phyloP scores from a whole-genome alignment of 2,888 invertebrate species.

The Tetropium fuscum region DNA sequence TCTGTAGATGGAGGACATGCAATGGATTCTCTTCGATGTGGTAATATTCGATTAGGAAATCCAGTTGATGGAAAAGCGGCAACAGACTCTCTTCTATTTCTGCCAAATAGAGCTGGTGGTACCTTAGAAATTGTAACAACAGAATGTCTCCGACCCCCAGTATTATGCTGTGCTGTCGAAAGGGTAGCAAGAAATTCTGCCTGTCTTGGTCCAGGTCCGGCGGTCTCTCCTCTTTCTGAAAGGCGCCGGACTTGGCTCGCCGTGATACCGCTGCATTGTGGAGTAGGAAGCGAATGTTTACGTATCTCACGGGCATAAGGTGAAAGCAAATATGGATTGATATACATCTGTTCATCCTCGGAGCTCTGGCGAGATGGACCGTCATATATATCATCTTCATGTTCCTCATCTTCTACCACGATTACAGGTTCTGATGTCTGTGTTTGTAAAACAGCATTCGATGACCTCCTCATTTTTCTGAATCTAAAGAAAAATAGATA shows the following conservation, averaged over 20 bases:
- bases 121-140: slow-evolving; percentile 89
- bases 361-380: slow-evolving; percentile 72
- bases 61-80: slow-evolving; percentile 78
- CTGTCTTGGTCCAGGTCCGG: slow-evolving; percentile 81
- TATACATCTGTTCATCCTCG: slow-evolving; percentile 79
- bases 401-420: slow-evolving; percentile 86
- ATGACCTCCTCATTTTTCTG: slow-evolving; percentile 75
- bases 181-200: slow-evolving; percentile 87
- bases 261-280: slow-evolving; percentile 87
- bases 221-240: slow-evolving; percentile 81
- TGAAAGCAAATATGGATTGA: slow-evolving; percentile 83
- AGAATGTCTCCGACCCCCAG: slow-evolving; percentile 85
- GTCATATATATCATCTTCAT: slow-evolving; percentile 61
- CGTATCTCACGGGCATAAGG: slow-evolving; percentile 81
- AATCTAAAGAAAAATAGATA: too few species aligned
- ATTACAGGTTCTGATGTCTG: slow-evolving; percentile 78
- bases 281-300: slow-evolving; percentile 87
- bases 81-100: slow-evolving; percentile 84
- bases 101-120: slow-evolving; percentile 81
- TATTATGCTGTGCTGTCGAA: slow-evolving; percentile 78
- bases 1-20: slow-evolving; percentile 75
- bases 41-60: slow-evolving; percentile 64
- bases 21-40: slow-evolving; percentile 55
- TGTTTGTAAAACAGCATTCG: slow-evolving; percentile 72
- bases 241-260: slow-evolving; percentile 88